phyloP scores from a whole-genome alignment of 2,113 vertebrate genomes.

The Dromas ardeola region DNA sequence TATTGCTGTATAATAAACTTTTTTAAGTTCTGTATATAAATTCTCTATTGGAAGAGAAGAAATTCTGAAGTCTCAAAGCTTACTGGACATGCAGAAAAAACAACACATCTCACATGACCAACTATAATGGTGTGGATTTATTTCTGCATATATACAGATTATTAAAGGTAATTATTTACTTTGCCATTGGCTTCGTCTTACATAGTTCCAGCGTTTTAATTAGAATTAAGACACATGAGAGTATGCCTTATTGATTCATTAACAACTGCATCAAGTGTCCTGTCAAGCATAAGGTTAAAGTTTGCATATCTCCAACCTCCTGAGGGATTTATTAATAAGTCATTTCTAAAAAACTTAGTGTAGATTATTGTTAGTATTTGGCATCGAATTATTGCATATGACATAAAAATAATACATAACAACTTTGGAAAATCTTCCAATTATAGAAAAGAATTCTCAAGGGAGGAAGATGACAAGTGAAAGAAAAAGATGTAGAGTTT shows the following conservation, averaged over 20 bases:
- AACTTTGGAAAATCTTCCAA: background rate
- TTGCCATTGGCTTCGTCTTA: background rate
- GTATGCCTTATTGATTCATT: conserved; percentile 52
- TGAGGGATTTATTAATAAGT: conserved; percentile 54
- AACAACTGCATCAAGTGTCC: conserved; percentile 33
- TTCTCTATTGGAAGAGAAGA: background rate
- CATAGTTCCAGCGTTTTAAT: conserved; percentile 58
- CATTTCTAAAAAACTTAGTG: conserved; percentile 20
- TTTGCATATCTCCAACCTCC: conserved; percentile 25
- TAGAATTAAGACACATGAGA: conserved; percentile 50
- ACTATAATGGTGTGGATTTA: background rate
- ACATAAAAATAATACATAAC: background rate
- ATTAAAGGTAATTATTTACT: background rate
- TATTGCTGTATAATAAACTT: background rate
- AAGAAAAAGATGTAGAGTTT: background rate
- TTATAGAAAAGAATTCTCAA: background rate
- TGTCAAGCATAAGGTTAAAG: conserved; percentile 48
- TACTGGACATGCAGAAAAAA: background rate
- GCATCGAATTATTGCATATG: background rate
- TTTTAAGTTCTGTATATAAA: background rate
- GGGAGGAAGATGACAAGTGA: background rate
- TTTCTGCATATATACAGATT: background rate
- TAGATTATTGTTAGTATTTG: conserved; percentile 15
- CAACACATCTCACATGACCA: background rate
- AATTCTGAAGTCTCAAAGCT: background rate